phyloP scores from a whole-genome alignment of 1,140 invertebrate species.

The Chironomus striatipennis region DNA sequence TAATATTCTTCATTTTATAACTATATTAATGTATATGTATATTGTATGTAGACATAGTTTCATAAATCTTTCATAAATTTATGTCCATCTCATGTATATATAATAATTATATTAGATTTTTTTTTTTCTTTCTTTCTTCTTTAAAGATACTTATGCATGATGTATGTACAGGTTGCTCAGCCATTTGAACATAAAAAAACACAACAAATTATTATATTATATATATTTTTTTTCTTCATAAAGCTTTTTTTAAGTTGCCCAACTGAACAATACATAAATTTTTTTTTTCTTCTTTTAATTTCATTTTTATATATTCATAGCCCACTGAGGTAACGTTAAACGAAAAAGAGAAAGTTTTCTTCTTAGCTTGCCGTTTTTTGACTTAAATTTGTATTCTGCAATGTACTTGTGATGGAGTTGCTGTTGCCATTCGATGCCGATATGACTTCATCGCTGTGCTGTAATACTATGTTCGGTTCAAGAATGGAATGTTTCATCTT shows the following conservation, averaged over 20 bases:
- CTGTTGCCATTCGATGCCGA: background rate
- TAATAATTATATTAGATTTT: no score
- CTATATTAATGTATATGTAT: no score
- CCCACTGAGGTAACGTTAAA: slow-evolving; percentile 22
- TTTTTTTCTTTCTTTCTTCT: no score
- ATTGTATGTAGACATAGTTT: no score
- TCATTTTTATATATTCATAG: slow-evolving; percentile 2
- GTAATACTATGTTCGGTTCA: slow-evolving; percentile 21
- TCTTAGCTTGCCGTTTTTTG: slow-evolving; percentile 20
- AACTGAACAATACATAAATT: slow-evolving; percentile 4
- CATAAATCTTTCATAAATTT: no score
- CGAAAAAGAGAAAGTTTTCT: slow-evolving; percentile 21
- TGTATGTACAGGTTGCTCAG: slow-evolving; percentile 5
- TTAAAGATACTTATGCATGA: background rate
- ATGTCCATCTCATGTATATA: no score
- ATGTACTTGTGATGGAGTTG: slow-evolving; percentile 3
- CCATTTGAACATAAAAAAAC: background rate
- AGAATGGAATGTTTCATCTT: slow-evolving; percentile 21
- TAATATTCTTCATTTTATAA: no score
- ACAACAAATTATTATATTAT: background rate
- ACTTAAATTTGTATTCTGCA: slow-evolving; percentile 10
- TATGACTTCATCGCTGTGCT: slow-evolving; percentile 10
- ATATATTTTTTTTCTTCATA: background rate
- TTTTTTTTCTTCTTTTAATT: slow-evolving; percentile 11
- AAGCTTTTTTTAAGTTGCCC: slow-evolving; percentile 11